Conservation (phyloP, 2,113 vertebrate species). For the Clarias gariepinus region DNA sequence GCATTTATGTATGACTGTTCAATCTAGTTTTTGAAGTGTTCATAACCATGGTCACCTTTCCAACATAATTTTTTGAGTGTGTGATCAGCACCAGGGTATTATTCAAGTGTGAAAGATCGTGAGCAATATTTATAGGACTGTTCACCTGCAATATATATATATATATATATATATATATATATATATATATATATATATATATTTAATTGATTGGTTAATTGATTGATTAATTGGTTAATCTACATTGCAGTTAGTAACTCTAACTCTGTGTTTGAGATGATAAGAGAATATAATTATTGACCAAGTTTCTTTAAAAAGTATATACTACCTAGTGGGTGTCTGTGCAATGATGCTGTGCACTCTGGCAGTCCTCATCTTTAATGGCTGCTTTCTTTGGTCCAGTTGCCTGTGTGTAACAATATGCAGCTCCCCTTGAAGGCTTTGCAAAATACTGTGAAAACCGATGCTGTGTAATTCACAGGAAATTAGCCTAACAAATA, state of each 20-base stretch:
- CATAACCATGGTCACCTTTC: neutral
- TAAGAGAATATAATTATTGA: neutral
- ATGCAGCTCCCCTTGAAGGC: neutral
- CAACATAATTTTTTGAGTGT: neutral
- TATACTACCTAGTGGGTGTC: neutral
- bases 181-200: too few relatives aligned
- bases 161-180: too few relatives aligned
- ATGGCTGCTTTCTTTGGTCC: neutral
- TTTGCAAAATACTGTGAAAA: neutral
- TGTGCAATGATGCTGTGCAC: neutral
- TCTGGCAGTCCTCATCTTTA: neutral
- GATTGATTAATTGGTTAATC: neutral
- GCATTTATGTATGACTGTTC: neutral
- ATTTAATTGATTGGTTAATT: neutral
- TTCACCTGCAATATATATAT: neutral
- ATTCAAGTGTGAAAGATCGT: neutral
- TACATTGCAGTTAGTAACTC: neutral
- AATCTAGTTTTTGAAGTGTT: conserved; percentile 8
- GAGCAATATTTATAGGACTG: neutral
- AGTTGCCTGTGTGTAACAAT: conserved; percentile 1
- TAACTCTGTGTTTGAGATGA: neutral
- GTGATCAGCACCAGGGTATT: neutral
- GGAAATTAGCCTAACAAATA: neutral
- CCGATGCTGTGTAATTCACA: neutral
- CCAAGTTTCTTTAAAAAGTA: neutral